Evolutionary conservation across 2,888 invertebrate genomes (phyloP), one percentile per base, ranked within the genome.

Genomic region (Megalurothrips usitatus): DNA sequence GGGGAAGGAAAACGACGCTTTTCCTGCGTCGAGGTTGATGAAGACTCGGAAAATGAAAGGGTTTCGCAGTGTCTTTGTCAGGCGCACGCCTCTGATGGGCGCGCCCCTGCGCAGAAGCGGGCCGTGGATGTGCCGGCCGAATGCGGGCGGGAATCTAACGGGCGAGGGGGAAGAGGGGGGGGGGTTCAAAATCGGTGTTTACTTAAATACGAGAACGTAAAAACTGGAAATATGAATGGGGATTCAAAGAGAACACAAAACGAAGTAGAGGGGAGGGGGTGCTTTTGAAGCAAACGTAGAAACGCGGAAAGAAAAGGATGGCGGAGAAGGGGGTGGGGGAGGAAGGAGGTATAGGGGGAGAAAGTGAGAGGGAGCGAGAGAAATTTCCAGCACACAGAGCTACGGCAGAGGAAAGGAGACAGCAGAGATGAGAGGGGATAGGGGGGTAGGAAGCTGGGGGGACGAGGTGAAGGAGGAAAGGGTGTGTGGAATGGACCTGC

Each of bases 401-500:
- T 2, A 43, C 34, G 34, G 34, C 34, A 43, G 34, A 43, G 58
- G 58, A 58, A 58, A 14, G 14, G 58, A 19, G 58, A 58, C 58
- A 19, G 19, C 4, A 17, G 58, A 58, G 58, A 19, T 4, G 17
- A 14, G 19, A 12, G 14, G 6, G 58, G 58, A 14, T 6, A 58
- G 19, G 58, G 58, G 52, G 19, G n/a, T n/a, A n/a, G n/a, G 10
- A 49, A 12, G 49, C 49, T 49, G 49, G 17, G 8, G 52, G 52
- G 52, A 52, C 14, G 52, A 17, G 52, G 52, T 14, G 11, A 14
- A 58, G 19, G 58, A 12, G 52, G 23, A 12, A 26, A 23, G 68
- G 23, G 68, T 75, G 68, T 75, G 68, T 75, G 68, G 68, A 75
- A 75, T 75, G 68, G 68, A 75, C 68, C 68, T 23, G 68, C 23